Base-by-base conservation (phyloP, 2,888 invertebrate species). In the Agapostemon virescens region DNA sequence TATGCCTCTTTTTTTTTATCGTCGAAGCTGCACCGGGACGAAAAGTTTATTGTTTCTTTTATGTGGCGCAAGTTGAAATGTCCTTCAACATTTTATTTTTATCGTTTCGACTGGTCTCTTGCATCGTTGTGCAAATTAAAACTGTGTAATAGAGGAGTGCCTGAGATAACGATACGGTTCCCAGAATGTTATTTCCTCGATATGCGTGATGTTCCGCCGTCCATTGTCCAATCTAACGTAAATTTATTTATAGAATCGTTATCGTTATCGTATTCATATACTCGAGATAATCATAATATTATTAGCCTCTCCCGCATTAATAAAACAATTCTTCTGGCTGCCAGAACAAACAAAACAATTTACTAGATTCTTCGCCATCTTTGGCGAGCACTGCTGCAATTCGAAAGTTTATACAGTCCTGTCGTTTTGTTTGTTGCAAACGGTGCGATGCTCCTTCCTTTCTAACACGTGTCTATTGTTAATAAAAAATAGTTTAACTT, bases 201-300 rank as follows among this genome's bases (percentile, higher is more conserved):
- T n/a, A n/a, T 42, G 26, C 15, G 9, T 17, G 11, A 26, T 36
- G 26, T n/a, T 40, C 26, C 26, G 26, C 58, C 36, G 33, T 55
- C 36, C n/a, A 30, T 45, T 45, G 33, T 75, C n/a, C 26, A 36
- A 61, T 52, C 36, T 4, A 17, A n/a, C 42, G n/a, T 36, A 40
- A 17, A n/a, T 23, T 55, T 78, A 76, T 70, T 77, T 70, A 26
- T 70, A 70, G 77, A 49, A 23, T 38, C 17, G 79, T 72, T 71
- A 77, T 1, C 67, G 40, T 77, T 79, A 79, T 79, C 79, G 68
- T 17, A 36, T 69, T 38, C 0, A 2, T 15, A 15, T 26, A 30
- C 9, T 36, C 7, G 42, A 33, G 63, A 78, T 72, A 68, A 55
- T 26, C 33, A 40, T 33, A 20, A 33, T 20, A 58, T 58, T 33